phyloP scores from a whole-genome alignment of 2,113 vertebrate species.

The Rafetus swinhoei region DNA sequence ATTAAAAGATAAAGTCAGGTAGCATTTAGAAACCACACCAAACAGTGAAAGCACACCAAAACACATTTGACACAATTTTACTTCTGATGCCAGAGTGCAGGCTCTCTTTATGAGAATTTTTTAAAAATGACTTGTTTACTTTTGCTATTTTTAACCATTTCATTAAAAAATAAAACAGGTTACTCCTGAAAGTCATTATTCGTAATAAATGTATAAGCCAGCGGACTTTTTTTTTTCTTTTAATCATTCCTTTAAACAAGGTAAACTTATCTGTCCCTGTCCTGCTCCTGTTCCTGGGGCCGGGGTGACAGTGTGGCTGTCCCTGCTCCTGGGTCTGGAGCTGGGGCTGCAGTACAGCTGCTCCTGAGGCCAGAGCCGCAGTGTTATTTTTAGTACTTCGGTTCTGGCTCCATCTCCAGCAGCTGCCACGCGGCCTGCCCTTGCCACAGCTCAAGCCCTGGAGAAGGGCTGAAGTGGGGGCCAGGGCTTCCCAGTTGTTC shows the following conservation, averaged over 20 bases:
- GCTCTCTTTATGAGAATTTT: slow-evolving; percentile 33
- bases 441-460: no score
- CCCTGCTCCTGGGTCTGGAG: no score
- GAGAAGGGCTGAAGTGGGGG: no score
- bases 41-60: background rate
- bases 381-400: no score
- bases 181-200: slow-evolving; percentile 39
- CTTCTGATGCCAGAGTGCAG: background rate
- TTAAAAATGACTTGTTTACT: slow-evolving; percentile 45
- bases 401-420: no score
- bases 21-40: fast-evolving
- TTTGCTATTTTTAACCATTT: slow-evolving; percentile 29
- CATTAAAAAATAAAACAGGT: slow-evolving; percentile 17
- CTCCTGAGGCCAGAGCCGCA: no score
- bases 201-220: background rate
- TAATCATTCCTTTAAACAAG: background rate
- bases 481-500: no score
- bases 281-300: no score
- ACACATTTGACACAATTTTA: slow-evolving; percentile 34
- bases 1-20: fast-evolving
- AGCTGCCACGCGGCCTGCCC: no score
- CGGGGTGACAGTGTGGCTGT: no score
- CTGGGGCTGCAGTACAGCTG: no score
- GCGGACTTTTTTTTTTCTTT: slow-evolving; percentile 9
- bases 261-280: background rate